Evolutionary conservation across 2,888 invertebrate species (phyloP), one percentile per base, ranked within the genome.

Genomic region (Saturnia pavonia): DNA sequence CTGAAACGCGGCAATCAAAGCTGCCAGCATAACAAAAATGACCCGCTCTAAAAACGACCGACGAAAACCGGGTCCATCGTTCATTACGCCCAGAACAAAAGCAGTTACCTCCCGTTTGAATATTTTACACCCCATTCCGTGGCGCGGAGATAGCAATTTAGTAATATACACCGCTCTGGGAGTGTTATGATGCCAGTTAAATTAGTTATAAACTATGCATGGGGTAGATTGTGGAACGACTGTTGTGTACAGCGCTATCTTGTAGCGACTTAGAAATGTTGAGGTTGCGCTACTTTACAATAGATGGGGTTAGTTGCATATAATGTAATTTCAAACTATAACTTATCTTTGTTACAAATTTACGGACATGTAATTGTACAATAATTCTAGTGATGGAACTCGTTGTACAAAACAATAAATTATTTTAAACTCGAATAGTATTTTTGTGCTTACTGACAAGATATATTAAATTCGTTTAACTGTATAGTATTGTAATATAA

Each of bases 11-110:
- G 34, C 68, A 51, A 68, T 68, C 51, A 68, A 48, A 27, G 40
- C 72, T 74, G 72, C 75, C 73, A 78, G 76, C 77, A 72, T 75
- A 77, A 78, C 75, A 75, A 77, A 72, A 74, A 48, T 54, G 71
- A 67, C 72, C 71, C 75, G 74, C 75, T 74, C 74, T 77, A 78
- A 78, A 80, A 79, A 74, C 74, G 79, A 75, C 75, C 75, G 74
- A 77, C 54, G 73, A 76, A 77, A 79, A 25, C 78, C 73, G 72
- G 72, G 77, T 75, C 85, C 86, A 87, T 88, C 85, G 86, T 89
- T 91, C 90, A 92, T 92, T 91, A 90, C 83, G 76, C 70, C 73
- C 73, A 72, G 79, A 90, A 92, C 92, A 91, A 92, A 92, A 90
- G 87, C 90, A 84, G 91, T 92, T 92, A 92, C 87, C 80, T 83